A percentile compares a stretch with the other conserved stretches of the same genome.
Evolutionary conservation across 2,888 invertebrate species (phyloP).

Genomic region (Ypsolopha scabrella): DNA sequence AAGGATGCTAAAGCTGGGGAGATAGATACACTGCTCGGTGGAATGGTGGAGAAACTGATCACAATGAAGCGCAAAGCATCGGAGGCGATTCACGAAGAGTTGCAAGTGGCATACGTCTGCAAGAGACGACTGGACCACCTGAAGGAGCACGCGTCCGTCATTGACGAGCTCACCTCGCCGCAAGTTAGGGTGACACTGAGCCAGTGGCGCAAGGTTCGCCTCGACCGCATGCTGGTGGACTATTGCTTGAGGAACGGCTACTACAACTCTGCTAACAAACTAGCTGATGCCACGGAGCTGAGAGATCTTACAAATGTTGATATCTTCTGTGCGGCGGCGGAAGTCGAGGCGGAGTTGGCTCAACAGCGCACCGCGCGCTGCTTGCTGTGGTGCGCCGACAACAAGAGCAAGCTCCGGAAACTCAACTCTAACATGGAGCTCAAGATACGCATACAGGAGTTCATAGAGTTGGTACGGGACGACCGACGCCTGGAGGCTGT

Average conservation of each 20-base stretch:
- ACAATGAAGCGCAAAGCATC: constrained; percentile 94
- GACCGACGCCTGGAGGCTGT: constrained; percentile 93
- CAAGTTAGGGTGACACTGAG: constrained; percentile 26
- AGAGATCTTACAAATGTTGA: constrained; percentile 94
- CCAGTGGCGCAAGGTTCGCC: constrained; percentile 86
- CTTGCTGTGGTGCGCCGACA: constrained; percentile 96
- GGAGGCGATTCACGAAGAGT: constrained; percentile 92
- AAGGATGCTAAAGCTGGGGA: constrained; percentile 71
- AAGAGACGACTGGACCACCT: constrained; percentile 94
- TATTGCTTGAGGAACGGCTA: constrained; percentile 95
- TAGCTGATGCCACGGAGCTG: constrained; percentile 85
- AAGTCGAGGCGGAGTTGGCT: constrained; percentile 88
- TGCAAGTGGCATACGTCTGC: constrained; percentile 91
- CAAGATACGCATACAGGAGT: constrained; percentile 89
- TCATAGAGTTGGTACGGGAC: constrained; percentile 91
- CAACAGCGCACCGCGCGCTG: constrained; percentile 89
- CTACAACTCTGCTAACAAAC: constrained; percentile 91
- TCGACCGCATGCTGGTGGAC: constrained; percentile 97
- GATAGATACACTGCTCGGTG: constrained; percentile 84
- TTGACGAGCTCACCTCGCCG: constrained; percentile 36
- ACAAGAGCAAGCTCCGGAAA: constrained; percentile 94
- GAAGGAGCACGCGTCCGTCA: constrained; percentile 75
- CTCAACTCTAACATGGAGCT: constrained; percentile 96
- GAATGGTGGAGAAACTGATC: constrained; percentile 90
- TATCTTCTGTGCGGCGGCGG: constrained; percentile 84